Evolutionary conservation across 2,797 vertebrate species (phyloP).

Genomic region (Gymnocypris eckloni): DNA sequence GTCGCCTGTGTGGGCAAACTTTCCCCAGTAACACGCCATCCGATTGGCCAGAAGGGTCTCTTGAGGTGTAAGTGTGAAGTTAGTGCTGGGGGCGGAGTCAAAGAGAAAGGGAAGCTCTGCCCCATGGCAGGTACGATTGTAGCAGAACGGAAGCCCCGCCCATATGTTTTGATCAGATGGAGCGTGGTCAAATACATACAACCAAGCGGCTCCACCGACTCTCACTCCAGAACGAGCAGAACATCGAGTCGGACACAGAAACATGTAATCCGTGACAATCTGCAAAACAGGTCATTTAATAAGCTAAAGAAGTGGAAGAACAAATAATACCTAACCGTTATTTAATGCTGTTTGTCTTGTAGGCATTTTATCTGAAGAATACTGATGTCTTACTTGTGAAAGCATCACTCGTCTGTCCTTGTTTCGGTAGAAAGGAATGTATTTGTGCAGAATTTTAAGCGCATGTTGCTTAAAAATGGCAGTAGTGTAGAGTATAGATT

Average conservation of each 20-base stretch:
- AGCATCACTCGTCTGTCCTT: constrained; percentile 76
- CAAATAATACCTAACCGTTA: background rate
- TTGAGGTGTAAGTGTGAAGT: constrained; percentile 70
- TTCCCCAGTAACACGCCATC: constrained; percentile 81
- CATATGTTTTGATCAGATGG: constrained; percentile 73
- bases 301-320: background rate
- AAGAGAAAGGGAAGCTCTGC: constrained; percentile 82
- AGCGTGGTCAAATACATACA: constrained; percentile 80
- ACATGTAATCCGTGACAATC: constrained; percentile 81
- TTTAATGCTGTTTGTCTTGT: background rate
- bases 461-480: constrained; percentile 82
- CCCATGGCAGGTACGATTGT: constrained; percentile 76
- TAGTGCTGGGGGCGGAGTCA: constrained; percentile 72
- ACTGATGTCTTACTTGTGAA: constrained; percentile 73
- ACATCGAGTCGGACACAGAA: constrained; percentile 77
- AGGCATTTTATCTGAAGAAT: background rate
- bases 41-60: constrained; percentile 77
- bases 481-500: constrained; percentile 72
- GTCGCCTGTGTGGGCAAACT: constrained; percentile 74
- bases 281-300: constrained; percentile 53
- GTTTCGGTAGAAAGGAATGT: constrained; percentile 74
- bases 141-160: constrained; percentile 76
- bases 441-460: constrained; percentile 74
- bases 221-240: constrained; percentile 64
- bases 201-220: constrained; percentile 69